Conservation (phyloP, 2,888 invertebrate genomes). For the Pherbina coryleti region DNA sequence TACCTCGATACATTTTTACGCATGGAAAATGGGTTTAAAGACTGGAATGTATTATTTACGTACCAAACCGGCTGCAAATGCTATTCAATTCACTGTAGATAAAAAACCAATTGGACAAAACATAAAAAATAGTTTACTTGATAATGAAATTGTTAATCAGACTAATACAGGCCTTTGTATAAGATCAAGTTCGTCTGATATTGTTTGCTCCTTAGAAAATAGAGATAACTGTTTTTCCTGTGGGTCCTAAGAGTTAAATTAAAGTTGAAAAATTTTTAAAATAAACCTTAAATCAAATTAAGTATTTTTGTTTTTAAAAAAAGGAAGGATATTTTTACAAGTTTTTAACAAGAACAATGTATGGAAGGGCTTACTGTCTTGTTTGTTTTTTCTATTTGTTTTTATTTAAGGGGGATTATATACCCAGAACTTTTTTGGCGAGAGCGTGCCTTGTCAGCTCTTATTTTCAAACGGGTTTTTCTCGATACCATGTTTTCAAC, state of each 20-base stretch:
- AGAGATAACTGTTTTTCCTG: constrained; percentile 91
- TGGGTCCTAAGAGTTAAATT: constrained; percentile 74
- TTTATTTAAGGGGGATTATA: no score
- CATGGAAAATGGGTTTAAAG: constrained; percentile 96
- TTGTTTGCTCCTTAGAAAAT: constrained; percentile 89
- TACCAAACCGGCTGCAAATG: constrained; percentile 95
- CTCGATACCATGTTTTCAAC: no score
- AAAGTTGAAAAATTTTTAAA: no score
- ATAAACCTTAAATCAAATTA: no score
- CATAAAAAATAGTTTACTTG: constrained; percentile 13
- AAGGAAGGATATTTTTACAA: no score
- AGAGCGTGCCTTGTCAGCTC: no score
- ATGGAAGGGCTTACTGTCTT: no score
- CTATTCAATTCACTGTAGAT: constrained; percentile 98
- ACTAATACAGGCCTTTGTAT: constrained; percentile 51
- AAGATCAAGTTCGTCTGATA: constrained; percentile 77
- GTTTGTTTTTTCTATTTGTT: no score
- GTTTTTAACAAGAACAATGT: no score
- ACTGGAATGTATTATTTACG: constrained; percentile 99
- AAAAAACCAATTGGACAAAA: constrained; percentile 75
- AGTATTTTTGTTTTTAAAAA: no score
- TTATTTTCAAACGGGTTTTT: no score
- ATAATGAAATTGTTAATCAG: constrained; percentile 36
- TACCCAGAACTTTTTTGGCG: no score
- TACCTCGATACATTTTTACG: constrained; percentile 98